Conservation (phyloP, 2,888 invertebrate species). For the Venustoraphidia nigricollis region DNA sequence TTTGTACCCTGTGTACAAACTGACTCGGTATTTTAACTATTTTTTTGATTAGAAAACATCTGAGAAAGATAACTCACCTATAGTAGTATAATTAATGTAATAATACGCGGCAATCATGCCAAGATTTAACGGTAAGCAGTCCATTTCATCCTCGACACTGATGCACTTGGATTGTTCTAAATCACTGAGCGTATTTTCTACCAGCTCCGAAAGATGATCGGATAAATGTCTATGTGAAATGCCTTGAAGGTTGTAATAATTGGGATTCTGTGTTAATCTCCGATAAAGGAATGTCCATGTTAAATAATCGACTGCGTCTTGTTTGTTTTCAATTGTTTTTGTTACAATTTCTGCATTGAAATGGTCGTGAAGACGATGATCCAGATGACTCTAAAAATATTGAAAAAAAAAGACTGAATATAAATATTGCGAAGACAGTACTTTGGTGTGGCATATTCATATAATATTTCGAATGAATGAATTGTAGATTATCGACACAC, state of each 20-base stretch:
- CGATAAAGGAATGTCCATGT: conserved; percentile 99
- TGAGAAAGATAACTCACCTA: conserved; percentile 40
- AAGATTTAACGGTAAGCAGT: conserved; percentile 88
- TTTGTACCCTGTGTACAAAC: too few relatives aligned
- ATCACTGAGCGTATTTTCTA: conserved; percentile 88
- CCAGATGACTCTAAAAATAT: conserved; percentile 68
- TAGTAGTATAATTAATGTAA: conserved; percentile 98
- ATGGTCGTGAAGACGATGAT: conserved; percentile 96
- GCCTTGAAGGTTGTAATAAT: conserved; percentile 96
- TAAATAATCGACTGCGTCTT: conserved; percentile 97
- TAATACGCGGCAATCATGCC: conserved; percentile 99
- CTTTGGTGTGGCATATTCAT: too few relatives aligned
- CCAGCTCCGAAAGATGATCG: conserved; percentile 94
- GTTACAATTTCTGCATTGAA: conserved; percentile 99
- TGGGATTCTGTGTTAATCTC: conserved; percentile 95
- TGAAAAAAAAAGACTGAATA: conserved; percentile 7
- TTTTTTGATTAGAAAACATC: too few relatives aligned
- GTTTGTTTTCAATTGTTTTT: conserved; percentile 98
- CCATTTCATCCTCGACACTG: conserved; percentile 95
- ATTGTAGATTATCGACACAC: too few relatives aligned
- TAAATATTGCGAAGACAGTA: too few relatives aligned
- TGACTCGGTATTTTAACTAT: too few relatives aligned
- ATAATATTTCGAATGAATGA: too few relatives aligned
- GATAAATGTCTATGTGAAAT: conserved; percentile 93
- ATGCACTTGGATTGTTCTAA: conserved; percentile 96